Conservation (phyloP, 2,113 vertebrate species). For the Pseudopodoces humilis region DNA sequence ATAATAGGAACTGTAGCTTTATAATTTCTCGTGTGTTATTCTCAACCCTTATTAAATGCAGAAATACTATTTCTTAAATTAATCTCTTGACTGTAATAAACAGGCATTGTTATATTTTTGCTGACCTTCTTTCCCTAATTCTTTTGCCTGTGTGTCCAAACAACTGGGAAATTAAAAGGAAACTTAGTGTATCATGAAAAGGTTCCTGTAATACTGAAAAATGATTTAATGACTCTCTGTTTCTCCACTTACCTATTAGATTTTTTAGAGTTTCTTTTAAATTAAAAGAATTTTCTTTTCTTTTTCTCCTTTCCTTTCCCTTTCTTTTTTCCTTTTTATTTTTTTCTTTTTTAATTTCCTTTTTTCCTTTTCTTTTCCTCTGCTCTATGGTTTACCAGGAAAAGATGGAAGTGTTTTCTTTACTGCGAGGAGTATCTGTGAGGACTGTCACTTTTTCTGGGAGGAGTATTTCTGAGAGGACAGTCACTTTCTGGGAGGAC, state of each 20-base stretch:
- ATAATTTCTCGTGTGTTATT: neutral
- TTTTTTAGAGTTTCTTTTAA: neutral
- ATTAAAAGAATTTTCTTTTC: neutral
- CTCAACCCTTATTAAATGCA: neutral
- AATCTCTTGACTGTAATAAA: neutral
- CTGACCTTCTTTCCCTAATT: neutral
- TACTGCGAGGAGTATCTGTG: neutral
- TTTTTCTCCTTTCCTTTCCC: neutral
- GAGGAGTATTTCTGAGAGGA: neutral
- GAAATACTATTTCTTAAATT: neutral
- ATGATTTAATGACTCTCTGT: neutral
- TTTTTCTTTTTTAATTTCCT: neutral
- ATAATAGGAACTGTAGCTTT: neutral
- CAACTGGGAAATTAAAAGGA: constrained; percentile 42
- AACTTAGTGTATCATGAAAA: neutral
- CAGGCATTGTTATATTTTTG: neutral
- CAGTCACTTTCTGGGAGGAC: neutral
- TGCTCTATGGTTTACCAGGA: neutral
- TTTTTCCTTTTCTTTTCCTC: neutral
- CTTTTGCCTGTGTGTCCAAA: constrained; percentile 6
- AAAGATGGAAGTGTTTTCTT: neutral
- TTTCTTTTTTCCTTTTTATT: neutral
- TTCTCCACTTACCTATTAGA: neutral
- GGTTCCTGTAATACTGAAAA: neutral
- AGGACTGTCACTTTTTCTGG: neutral